Evolutionary conservation across 2,888 invertebrate species (phyloP).

Genomic region (Ligdia adustata): DNA sequence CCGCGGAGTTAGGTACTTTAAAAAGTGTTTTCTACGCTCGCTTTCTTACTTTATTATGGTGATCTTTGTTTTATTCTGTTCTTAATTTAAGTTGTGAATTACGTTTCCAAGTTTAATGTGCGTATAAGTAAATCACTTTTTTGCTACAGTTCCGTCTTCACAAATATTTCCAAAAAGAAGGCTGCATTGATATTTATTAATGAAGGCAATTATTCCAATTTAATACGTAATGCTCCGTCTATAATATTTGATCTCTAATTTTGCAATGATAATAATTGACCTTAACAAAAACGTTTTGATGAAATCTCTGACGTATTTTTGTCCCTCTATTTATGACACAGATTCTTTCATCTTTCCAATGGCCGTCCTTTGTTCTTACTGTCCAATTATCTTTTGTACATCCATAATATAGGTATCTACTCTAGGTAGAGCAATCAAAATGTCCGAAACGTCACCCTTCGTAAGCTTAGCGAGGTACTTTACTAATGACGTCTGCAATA

Average conservation of each 20-base stretch:
- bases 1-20: constrained; percentile 1
- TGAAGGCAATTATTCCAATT: constrained; percentile 19
- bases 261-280: constrained; percentile 7
- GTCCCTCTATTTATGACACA: constrained; percentile 34
- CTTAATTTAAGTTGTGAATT: constrained; percentile 5
- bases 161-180: background rate
- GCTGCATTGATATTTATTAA: constrained; percentile 14
- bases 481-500: too few species aligned
- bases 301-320: constrained; percentile 19
- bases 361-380: constrained; percentile 39
- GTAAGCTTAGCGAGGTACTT: background rate
- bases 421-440: constrained; percentile 7
- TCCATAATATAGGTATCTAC: background rate
- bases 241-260: constrained; percentile 6
- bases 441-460: constrained; percentile 2
- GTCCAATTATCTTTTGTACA: constrained; percentile 39
- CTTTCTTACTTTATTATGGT: constrained; percentile 3
- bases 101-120: background rate
- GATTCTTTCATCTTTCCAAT: constrained; percentile 42
- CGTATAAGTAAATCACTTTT: background rate
- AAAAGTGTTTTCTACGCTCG: constrained; percentile 6
- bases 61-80: constrained; percentile 7
- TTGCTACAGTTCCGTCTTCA: too few species aligned
- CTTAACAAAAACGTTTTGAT: constrained; percentile 10
- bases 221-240: constrained; percentile 3